Evolutionary conservation across 1,140 invertebrate species (phyloP), one percentile per base, ranked within the genome.

Genomic region (Telenomus remus): DNA sequence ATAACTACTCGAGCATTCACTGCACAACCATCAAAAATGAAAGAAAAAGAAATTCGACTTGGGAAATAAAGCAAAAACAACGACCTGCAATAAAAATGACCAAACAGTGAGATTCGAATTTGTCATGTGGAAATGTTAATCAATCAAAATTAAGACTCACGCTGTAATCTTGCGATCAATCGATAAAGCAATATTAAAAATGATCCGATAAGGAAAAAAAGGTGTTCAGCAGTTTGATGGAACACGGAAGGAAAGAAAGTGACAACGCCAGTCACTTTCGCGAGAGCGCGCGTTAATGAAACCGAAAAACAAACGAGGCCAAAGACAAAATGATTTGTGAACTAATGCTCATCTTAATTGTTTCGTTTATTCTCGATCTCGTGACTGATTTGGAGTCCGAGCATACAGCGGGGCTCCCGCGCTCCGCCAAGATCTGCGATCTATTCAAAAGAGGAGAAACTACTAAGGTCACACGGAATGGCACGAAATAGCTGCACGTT

Each of bases 301-400:
- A 73, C 49, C 13, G 57, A 48, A 68, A 65, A 54, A 42, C 19
- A 56, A 27, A 27, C 16, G 56, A 57, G 68, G 59, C 43, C 51
- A 57, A 63, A 11, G 37, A 12, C 37, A 50, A 59, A 65, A 50
- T 64, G 73, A 65, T 76, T 76, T 76, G 60, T 64, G 64, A 55
- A 49, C 10, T 59, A 77, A 73, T 69, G 63, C 75, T 66, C 64
- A 63, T 70, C 76, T 74, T 78, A 74, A 78, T 78, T 74, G 76
- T 78, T 73, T 74, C 70, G 76, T 78, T 78, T 78, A 78, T 74
- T 78, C 75, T 75, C 57, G 60, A 78, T 78, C 71, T 68, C 71
- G 71, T 78, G 70, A 78, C 70, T 78, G 70, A 73, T 74, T 78
- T 66, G 68, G 55, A 69, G 66, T 54, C 54, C 74, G 63, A 47